These are phyloP conservation scores for Drosophila arizonae DNA, from an alignment of 1,140 invertebrate species.

Conservation along the genomic window DNA sequence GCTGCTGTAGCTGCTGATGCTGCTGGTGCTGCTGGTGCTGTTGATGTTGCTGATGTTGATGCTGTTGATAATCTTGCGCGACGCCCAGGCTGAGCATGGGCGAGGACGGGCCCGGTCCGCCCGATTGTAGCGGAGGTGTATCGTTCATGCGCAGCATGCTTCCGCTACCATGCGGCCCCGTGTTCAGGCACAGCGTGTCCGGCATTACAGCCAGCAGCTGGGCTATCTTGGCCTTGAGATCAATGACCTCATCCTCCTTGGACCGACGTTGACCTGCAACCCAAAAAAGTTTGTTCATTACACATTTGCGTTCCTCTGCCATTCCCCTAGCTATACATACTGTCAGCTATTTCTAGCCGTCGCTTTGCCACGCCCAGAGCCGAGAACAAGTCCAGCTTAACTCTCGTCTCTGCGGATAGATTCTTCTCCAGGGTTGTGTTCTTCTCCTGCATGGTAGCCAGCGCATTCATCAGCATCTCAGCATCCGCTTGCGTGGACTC, in stretches of 20 bases:
- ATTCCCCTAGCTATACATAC: slow-evolving; percentile 84
- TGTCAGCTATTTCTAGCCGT: slow-evolving; percentile 95
- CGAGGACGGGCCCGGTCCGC: slow-evolving; percentile 73
- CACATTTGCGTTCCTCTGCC: neutral
- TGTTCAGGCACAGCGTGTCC: slow-evolving; percentile 85
- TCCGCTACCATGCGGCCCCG: slow-evolving; percentile 69
- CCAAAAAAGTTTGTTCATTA: slow-evolving; percentile 6
- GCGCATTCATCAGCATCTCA: slow-evolving; percentile 91
- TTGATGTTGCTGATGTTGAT: slow-evolving; percentile 66
- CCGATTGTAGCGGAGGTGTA: slow-evolving; percentile 75
- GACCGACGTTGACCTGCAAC: slow-evolving; percentile 88
- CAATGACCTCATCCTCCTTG: slow-evolving; percentile 95
- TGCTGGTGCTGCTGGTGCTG: slow-evolving; percentile 65
- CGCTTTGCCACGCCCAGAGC: slow-evolving; percentile 97
- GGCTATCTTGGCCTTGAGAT: slow-evolving; percentile 94
- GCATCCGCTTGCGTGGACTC: slow-evolving; percentile 91
- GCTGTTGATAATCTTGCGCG: slow-evolving; percentile 72
- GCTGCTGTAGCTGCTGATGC: slow-evolving; percentile 51
- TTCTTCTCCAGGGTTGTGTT: slow-evolving; percentile 95
- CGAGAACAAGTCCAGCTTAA: slow-evolving; percentile 98
- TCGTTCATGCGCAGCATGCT: slow-evolving; percentile 82
- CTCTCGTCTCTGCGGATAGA: slow-evolving; percentile 96
- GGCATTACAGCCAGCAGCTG: slow-evolving; percentile 97
- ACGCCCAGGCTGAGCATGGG: slow-evolving; percentile 75
- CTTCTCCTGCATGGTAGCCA: slow-evolving; percentile 93